Conservation (phyloP, 2,797 vertebrate species). For the Serranus cabrilla region DNA sequence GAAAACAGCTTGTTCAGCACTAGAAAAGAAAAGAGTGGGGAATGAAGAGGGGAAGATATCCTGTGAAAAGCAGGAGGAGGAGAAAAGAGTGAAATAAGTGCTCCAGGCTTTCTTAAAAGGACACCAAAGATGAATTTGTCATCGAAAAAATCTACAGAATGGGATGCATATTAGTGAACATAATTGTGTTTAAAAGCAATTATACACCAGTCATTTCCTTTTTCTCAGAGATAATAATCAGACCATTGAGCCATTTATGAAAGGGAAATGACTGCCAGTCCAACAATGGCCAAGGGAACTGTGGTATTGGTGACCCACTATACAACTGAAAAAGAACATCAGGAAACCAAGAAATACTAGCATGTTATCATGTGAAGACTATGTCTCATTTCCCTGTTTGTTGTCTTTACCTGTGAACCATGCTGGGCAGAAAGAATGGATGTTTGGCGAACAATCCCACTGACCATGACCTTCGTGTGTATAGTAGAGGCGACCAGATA, state of each 20-base stretch:
- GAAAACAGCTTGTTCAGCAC: constrained; percentile 63
- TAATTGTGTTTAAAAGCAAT: constrained; percentile 79
- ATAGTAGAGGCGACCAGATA: constrained; percentile 17
- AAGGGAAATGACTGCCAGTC: constrained; percentile 55
- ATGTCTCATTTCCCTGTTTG: neutral
- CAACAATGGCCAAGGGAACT: constrained; percentile 20
- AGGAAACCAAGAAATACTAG: constrained; percentile 18
- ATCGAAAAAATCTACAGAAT: constrained; percentile 59
- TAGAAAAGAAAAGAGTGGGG: constrained; percentile 39
- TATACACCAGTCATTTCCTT: constrained; percentile 67
- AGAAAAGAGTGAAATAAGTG: constrained; percentile 33
- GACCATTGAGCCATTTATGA: constrained; percentile 67
- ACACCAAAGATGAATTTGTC: constrained; percentile 73
- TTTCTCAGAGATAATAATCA: constrained; percentile 67
- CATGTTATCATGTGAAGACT: neutral
- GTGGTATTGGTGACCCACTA: constrained; percentile 9
- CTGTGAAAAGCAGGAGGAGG: constrained; percentile 26
- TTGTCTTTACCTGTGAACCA: constrained; percentile 1
- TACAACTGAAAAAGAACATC: constrained; percentile 19
- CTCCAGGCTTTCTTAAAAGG: constrained; percentile 58
- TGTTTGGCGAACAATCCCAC: constrained; percentile 7
- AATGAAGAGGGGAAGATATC: constrained; percentile 22
- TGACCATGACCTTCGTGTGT: constrained; percentile 31
- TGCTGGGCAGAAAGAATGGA: neutral
- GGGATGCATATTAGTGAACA: constrained; percentile 70